Evolutionary conservation across 2,797 vertebrate genomes (phyloP).

Genomic region (Liasis olivaceus): DNA sequence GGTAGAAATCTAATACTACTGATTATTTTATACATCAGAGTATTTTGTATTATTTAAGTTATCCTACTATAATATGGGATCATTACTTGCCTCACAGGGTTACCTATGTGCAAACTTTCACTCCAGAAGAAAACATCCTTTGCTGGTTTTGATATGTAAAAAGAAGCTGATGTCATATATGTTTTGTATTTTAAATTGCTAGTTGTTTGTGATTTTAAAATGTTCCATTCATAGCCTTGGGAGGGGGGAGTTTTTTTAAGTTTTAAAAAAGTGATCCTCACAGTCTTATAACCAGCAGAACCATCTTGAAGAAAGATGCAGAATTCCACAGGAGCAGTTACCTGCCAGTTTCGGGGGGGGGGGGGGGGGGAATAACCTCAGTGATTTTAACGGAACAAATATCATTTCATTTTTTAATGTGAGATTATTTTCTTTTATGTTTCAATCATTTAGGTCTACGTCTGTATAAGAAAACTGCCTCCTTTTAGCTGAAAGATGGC

Average conservation of each 20-base stretch:
- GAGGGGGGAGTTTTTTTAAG: background rate
- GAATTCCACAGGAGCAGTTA: background rate
- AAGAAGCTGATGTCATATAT: background rate
- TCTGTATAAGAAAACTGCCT: background rate
- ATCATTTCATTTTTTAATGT: background rate
- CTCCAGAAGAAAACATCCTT: background rate
- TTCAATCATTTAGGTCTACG: background rate
- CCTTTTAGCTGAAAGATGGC: conserved; percentile 38
- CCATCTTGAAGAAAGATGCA: background rate
- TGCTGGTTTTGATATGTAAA: background rate
- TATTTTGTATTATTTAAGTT: background rate
- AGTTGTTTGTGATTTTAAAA: background rate
- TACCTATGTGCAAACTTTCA: background rate
- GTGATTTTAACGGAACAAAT: background rate
- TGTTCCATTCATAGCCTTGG: background rate
- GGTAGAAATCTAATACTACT: background rate
- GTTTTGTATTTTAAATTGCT: background rate
- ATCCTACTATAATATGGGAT: background rate
- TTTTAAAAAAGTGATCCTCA: background rate
- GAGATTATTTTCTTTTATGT: background rate
- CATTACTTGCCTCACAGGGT: background rate
- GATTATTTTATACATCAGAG: background rate
- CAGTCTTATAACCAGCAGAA: background rate
- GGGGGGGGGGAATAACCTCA: background rate
- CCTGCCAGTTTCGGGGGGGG: background rate